A percentile compares a stretch with the other conserved stretches of the same genome.
These are phyloP conservation scores for Scartelaos histophorus DNA, from an alignment of 2,113 vertebrate species.

Conservation along the genomic window DNA sequence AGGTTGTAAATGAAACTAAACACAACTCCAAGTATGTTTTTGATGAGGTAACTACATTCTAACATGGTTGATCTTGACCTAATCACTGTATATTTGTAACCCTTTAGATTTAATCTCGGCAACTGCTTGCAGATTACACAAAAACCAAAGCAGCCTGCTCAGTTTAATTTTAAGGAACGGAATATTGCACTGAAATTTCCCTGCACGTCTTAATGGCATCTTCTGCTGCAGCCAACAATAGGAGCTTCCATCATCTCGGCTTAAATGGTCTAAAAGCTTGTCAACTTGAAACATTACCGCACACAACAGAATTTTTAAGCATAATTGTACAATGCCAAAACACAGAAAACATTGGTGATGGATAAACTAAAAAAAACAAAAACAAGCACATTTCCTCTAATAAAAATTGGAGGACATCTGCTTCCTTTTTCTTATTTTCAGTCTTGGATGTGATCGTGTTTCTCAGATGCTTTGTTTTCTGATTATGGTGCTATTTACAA, in stretches of 20 bases:
- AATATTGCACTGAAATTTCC: not conserved
- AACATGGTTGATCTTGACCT: not conserved
- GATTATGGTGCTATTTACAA: conserved; percentile 2
- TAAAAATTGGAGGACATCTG: not conserved
- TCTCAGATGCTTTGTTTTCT: not conserved
- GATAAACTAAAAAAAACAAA: not conserved
- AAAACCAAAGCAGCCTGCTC: not conserved
- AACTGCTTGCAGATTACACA: not conserved
- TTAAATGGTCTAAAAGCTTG: not conserved
- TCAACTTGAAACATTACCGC: not conserved
- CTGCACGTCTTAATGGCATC: not conserved
- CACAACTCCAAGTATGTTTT: no score
- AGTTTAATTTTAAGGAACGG: not conserved
- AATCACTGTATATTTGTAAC: not conserved
- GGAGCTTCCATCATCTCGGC: not conserved
- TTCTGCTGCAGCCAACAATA: not conserved
- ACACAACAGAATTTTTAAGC: not conserved
- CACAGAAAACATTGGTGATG: conserved; percentile 2
- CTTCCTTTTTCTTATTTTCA: not conserved
- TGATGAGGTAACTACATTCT: no score
- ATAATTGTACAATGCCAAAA: not conserved
- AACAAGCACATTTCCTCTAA: not conserved
- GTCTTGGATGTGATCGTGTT: not conserved
- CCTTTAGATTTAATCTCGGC: not conserved
- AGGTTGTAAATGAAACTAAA: no score